Base-by-base conservation (phyloP, 2,888 invertebrate species). In the Drosophila putrida region DNA sequence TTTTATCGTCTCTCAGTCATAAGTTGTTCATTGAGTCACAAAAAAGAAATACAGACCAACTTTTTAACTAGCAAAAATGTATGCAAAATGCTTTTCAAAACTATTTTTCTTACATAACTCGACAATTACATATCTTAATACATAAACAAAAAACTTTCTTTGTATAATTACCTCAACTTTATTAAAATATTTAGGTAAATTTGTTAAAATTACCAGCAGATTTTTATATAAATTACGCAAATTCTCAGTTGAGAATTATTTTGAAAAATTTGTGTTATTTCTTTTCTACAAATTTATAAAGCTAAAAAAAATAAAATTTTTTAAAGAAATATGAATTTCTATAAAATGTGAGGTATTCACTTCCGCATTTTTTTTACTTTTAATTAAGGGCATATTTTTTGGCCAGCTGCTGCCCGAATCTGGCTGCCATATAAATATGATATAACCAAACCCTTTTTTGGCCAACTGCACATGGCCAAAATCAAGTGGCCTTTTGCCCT, bases 401-500 rank as follows among this genome's bases (percentile, higher is more conserved):
- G 36, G 10, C 15, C 36, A 71, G 13, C 13, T 51, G 59, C 36
- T 58, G 47, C 10, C 33, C 3, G 35, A 31, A 39, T 53, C 10
- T 51, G 35, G 33, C n/a, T 41, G 35, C 6, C 53, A 60, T 62
- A 55, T 44, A 65, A 43, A 53, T 66, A 25, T 51, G 39, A 39
- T 53, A 41, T 43, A 50, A 15, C 25, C 15, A 8, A 82, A 68
- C 55, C 59, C 67, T 68, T 49, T 64, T 68, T 53, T 38, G 53
- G 49, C 46, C 51, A 59, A 13, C 61, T 66, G 60, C 68, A 50
- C 64, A 64, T 71, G 71, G 66, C 28, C 58, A 44, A 57, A 86
- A 78, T 86, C 87, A 86, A 82, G 57, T 75, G 71, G 38, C 43
- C 57, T 57, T 57, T 54, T 68, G 54, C 54, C 27, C 27, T n/a